Percentiles rank a stretch among this genome's conserved stretches.
Conservation (phyloP, 23 tunicate genomes). For the Halocynthia aurantium region DNA sequence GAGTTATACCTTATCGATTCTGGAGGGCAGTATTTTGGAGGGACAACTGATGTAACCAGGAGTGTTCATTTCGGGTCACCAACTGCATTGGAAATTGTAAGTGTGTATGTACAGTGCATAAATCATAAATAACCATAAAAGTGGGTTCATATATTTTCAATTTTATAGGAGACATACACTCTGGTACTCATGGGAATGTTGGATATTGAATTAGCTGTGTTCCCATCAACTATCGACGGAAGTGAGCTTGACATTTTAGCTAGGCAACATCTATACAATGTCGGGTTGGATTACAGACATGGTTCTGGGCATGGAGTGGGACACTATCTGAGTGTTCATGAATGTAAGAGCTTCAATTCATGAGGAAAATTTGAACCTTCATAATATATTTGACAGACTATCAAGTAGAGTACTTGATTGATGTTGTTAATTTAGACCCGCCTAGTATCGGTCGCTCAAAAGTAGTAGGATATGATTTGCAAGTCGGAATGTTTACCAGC, state of each 20-base stretch:
- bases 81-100: slow-evolving; percentile 1
- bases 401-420: not conserved
- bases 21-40: slow-evolving; percentile 18
- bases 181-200: slow-evolving; percentile 15
- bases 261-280: slow-evolving; percentile 8
- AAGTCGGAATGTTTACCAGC: slow-evolving; percentile 26
- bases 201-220: slow-evolving; percentile 10
- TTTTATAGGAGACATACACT: slow-evolving; percentile 12
- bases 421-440: slow-evolving; percentile 7
- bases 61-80: slow-evolving; percentile 16
- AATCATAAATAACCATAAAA: not conserved
- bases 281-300: slow-evolving; percentile 14
- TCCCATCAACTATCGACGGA: slow-evolving; percentile 19
- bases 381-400: not conserved
- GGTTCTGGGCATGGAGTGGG: slow-evolving; percentile 26
- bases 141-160: not conserved
- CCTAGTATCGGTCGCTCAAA: slow-evolving; percentile 15
- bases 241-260: slow-evolving; percentile 14
- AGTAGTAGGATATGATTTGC: slow-evolving; percentile 15
- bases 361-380: not conserved
- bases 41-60: slow-evolving; percentile 20
- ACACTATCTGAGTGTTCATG: slow-evolving; percentile 18
- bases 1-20: slow-evolving; percentile 17
- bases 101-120: not conserved
- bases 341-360: slow-evolving; percentile 5